phyloP scores from a whole-genome alignment of 2,888 invertebrate species.

The Dasypolia templi region DNA sequence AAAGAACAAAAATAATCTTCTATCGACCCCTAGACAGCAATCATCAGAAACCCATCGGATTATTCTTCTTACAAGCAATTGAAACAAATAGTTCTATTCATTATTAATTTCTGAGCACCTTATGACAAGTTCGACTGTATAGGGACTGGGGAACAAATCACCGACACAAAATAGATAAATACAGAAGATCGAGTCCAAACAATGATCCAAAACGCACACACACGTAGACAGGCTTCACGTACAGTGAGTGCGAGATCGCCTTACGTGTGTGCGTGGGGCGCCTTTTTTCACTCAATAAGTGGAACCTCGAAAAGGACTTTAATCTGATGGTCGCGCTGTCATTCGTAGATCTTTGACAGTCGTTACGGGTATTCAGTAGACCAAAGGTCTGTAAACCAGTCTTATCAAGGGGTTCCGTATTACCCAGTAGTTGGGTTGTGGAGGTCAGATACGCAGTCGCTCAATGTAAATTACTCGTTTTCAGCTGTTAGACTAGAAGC shows the following conservation, averaged over 20 bases:
- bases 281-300: background rate
- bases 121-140: conserved; percentile 44
- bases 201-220: background rate
- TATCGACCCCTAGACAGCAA: conserved; percentile 25
- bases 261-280: background rate
- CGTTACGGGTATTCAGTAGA: too few species aligned
- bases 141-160: conserved; percentile 21
- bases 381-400: too few species aligned
- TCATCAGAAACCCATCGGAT: conserved; percentile 49
- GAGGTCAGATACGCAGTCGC: too few species aligned
- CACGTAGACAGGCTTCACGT: background rate
- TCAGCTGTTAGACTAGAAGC: too few species aligned
- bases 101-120: conserved; percentile 58
- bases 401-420: too few species aligned
- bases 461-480: too few species aligned
- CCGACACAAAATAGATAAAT: background rate
- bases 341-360: too few species aligned
- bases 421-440: too few species aligned
- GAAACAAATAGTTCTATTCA: conserved; percentile 63
- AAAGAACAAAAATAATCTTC: conserved; percentile 44
- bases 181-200: background rate
- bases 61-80: conserved; percentile 50
- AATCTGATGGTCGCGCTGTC: too few species aligned
- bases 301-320: background rate
- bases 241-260: background rate